Base-by-base conservation (phyloP, 2,113 vertebrate species). In the Leuciscus idus region DNA sequence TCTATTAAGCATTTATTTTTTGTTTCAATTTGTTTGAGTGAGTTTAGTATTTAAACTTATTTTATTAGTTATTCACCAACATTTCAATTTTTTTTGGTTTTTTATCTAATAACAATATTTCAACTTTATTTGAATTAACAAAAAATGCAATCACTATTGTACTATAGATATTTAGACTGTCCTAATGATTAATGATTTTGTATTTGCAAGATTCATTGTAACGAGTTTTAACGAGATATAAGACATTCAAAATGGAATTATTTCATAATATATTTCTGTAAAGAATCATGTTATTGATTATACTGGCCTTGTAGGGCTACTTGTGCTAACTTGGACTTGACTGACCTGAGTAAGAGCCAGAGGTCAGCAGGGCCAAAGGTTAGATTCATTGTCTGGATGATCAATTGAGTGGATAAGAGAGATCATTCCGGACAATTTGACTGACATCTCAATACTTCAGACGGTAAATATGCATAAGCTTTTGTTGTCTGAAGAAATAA, bases 271-370 rank as follows among this genome's bases (percentile, higher is more conserved):
- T 46, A 46, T 48, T 55, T 55, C 13, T 79, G 19, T 36, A 19
- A 59, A 59, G 2, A 36, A 61, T 39, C 33, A 28, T 57, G 10
- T 17, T 66, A 73, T 17, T 72, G 46, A 73, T 52, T 21, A 23
- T 72, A 57, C 5, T 76, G 57, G 70, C 7, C 15, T 46, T 70
- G 1, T 23, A 39, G 21, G 33, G 33, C 33, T 9, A 19, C 43
- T 61, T 75, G 57, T 39, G 52, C 36, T 57, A 77, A 86, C 43
- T 81, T 73, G 61, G n/a, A 74, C 57, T 82, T 82, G 43, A 77
- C 43, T 30, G 59, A 23, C 28, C 30, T 30, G 15, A 46, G 36
- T 39, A 66, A 83, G 1, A 30, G 43, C 43, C 43, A 43, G 10
- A 36, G 77, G 28, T 43, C 43, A 43, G 43, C 43, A 43, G 61